phyloP scores from a whole-genome alignment of 2,113 vertebrate genomes.

The Ardeotis arabs region DNA sequence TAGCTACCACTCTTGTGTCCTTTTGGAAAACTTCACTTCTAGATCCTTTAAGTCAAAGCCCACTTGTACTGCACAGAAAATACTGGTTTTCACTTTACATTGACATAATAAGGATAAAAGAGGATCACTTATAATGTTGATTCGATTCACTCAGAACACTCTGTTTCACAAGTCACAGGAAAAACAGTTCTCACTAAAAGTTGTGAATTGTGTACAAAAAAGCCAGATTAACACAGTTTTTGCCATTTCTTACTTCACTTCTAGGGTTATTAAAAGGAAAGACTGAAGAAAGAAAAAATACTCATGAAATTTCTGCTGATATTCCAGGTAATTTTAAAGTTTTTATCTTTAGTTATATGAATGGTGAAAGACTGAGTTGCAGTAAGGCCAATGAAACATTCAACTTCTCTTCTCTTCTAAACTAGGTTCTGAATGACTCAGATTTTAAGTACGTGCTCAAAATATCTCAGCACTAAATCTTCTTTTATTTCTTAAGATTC shows the following conservation, averaged over 20 bases:
- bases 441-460: not conserved
- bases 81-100: not conserved
- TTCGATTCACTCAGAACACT: not conserved
- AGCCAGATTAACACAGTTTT: not conserved
- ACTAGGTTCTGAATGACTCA: not conserved
- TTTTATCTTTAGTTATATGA: not conserved
- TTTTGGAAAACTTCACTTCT: not conserved
- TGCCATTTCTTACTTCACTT: not conserved
- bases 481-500: not conserved
- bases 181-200: not conserved
- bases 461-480: not conserved
- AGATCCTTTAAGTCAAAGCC: not conserved
- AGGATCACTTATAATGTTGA: not conserved
- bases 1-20: not conserved
- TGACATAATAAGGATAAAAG: not conserved
- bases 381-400: not conserved
- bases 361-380: not conserved
- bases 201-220: not conserved
- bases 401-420: not conserved
- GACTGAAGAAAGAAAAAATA: not conserved
- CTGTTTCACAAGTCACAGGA: not conserved
- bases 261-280: not conserved
- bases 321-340: not conserved
- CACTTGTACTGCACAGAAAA: not conserved
- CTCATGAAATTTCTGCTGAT: not conserved